Percentiles rank a stretch among this genome's conserved stretches.
Conservation (phyloP, 37 sponge, comb jelly and placozoan genomes). For the Amphimedon queenslandica region DNA sequence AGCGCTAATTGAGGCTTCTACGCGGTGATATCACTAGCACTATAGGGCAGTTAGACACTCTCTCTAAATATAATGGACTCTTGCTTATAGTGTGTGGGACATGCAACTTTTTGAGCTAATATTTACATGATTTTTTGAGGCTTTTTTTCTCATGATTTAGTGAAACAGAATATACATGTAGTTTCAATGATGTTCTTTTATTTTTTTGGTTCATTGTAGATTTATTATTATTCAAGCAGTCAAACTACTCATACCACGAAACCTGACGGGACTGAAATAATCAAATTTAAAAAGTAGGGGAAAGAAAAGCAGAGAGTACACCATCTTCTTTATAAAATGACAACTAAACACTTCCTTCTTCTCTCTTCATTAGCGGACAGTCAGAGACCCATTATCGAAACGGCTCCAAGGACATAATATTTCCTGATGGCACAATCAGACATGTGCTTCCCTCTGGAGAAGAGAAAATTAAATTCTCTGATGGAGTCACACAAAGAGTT, state of each 20-base stretch:
- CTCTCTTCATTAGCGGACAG: conserved; percentile 43
- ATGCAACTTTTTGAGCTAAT: too few relatives aligned
- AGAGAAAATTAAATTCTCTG: conserved; percentile 72
- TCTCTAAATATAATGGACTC: too few relatives aligned
- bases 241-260: conserved; percentile 77
- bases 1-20: too few relatives aligned
- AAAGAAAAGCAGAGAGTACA: not conserved
- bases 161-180: too few relatives aligned
- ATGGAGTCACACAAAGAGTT: conserved; percentile 71
- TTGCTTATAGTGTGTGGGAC: too few relatives aligned
- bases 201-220: conserved; percentile 38
- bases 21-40: too few relatives aligned
- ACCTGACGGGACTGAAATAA: conserved; percentile 72
- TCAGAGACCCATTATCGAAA: conserved; percentile 79
- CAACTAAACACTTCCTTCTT: conserved; percentile 3
- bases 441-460: conserved; percentile 79
- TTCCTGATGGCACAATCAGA: conserved; percentile 78
- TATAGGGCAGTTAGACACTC: too few relatives aligned
- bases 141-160: too few relatives aligned
- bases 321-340: not conserved
- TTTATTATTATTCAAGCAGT: conserved; percentile 76
- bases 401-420: conserved; percentile 77
- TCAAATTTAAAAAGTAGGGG: conserved; percentile 70
- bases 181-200: too few relatives aligned
- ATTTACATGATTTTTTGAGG: too few relatives aligned